A percentile compares a stretch with the other conserved stretches of the same genome.
Evolutionary conservation across 2,113 vertebrate species (phyloP).

Genomic region (Zingel zingel): DNA sequence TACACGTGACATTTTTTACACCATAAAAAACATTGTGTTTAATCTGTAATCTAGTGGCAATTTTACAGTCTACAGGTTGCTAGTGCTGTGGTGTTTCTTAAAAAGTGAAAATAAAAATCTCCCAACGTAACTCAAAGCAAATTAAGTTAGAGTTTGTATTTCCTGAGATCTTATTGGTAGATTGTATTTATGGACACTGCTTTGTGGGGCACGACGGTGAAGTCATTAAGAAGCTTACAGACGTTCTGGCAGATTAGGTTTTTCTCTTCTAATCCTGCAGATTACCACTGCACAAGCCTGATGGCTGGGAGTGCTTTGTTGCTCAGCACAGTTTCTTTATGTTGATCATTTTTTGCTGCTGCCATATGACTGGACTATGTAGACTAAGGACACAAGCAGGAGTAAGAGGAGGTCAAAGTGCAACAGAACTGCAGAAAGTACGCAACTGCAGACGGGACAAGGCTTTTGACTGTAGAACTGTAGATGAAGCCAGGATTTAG

Average conservation of each 20-base stretch:
- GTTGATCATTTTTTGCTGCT: constrained; percentile 73
- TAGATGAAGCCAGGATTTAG: constrained; percentile 53
- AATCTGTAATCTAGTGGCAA: constrained; percentile 2
- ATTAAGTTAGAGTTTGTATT: constrained; percentile 33
- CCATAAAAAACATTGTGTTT: too few relatives aligned
- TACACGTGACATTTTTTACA: background rate
- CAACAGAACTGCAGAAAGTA: constrained; percentile 17
- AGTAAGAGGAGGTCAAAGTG: constrained; percentile 53
- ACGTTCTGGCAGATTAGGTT: constrained; percentile 85
- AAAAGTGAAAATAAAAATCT: constrained; percentile 50
- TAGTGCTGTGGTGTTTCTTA: background rate
- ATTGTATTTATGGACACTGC: constrained; percentile 72
- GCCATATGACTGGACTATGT: constrained; percentile 22
- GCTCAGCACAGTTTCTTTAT: constrained; percentile 68
- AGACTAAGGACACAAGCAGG: constrained; percentile 20
- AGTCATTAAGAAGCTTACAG: constrained; percentile 88
- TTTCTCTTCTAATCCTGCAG: constrained; percentile 87
- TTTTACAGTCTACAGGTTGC: constrained; percentile 2
- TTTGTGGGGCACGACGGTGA: constrained; percentile 75
- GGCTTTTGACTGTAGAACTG: background rate
- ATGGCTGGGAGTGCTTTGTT: constrained; percentile 70
- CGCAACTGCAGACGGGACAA: background rate
- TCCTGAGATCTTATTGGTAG: constrained; percentile 69
- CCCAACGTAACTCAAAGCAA: constrained; percentile 24
- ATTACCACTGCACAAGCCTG: constrained; percentile 81